phyloP scores from a whole-genome alignment of 2,888 invertebrate species.

The Polylopha cassiicola region DNA sequence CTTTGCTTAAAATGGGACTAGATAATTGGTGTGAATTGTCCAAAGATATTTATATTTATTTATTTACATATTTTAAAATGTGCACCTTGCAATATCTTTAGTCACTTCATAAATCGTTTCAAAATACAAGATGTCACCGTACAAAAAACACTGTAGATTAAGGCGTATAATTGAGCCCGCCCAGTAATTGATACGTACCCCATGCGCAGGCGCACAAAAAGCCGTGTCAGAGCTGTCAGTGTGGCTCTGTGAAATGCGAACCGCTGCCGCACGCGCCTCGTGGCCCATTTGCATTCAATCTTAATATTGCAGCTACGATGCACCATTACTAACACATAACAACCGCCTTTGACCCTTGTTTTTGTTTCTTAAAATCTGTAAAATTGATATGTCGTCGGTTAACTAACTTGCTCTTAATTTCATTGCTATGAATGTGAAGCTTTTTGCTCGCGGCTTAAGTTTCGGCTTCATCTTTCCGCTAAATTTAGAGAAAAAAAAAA shows the following conservation, averaged over 20 bases:
- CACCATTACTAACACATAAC: constrained; percentile 68
- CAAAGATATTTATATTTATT: no score
- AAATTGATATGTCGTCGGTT: constrained; percentile 26
- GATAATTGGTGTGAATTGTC: no score
- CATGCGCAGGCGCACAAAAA: constrained; percentile 57
- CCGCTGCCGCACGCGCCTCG: constrained; percentile 61
- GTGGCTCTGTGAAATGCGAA: constrained; percentile 47
- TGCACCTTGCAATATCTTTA: no score
- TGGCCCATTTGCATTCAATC: constrained; percentile 70
- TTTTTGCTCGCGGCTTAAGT: no score
- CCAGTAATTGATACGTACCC: constrained; percentile 64
- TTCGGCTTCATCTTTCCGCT: no score
- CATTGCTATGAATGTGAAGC: no score
- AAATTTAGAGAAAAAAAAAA: no score
- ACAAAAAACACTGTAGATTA: constrained; percentile 41
- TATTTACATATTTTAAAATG: no score
- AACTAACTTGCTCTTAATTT: constrained; percentile 12
- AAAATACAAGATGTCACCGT: no score
- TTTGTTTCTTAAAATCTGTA: constrained; percentile 41
- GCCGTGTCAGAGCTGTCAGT: constrained; percentile 30
- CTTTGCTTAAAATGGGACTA: no score
- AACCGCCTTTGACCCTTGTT: constrained; percentile 40
- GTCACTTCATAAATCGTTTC: no score
- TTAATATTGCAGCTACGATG: constrained; percentile 67
- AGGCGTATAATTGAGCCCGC: constrained; percentile 65